Base-by-base conservation (phyloP, 2,797 vertebrate genomes). In the Clarias pachynema region DNA sequence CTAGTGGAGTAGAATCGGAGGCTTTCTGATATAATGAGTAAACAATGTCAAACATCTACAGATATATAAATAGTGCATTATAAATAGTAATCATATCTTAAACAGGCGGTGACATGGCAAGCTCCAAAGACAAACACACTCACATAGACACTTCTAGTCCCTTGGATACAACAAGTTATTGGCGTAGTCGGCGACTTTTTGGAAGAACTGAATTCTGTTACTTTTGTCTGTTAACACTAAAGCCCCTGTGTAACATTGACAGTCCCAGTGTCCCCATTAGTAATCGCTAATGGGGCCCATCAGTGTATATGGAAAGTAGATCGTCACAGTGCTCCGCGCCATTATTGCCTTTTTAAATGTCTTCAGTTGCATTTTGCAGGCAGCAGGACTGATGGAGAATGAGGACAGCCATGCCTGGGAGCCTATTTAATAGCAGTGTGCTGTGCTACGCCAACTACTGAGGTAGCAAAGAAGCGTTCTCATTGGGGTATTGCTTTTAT, bases 341-440 rank as follows among this genome's bases (percentile, higher is more conserved):
- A 44, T 82, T 44, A 87, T 57, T 85, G 57, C 81, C 77, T 44
- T 44, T 56, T 82, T 84, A 81, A 69, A 81, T 63, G 20, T 83
- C 44, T 49, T 53, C 18, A 34, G 24, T 73, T 62, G 73, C 31
- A 15, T 82, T 75, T 86, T 77, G 57, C 16, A 65, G 29, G 29
- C 44, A 81, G 79, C 70, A 20, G 5, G n/a, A 72, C 70, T 37
- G 74, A 14, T 73, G 6, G 56, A n/a, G 14, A 18, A 22, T 5
- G 59, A 44, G 75, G 75, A 26, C 24, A 40, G 26, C 40, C 22
- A 72, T 63, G 63, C 10, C 65, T 31, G 44, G 26, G 44, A 81
- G 79, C 29, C 44, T 66, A 22, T 81, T 53, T 81, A 66, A 31
- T 66, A 68, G 72, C 26, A 29, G 37, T 31, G 31, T 29, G 3